A percentile compares a stretch with the other conserved stretches of the same genome.
phyloP scores from a whole-genome alignment of 2,797 vertebrate species.

The Semotilus atromaculatus region DNA sequence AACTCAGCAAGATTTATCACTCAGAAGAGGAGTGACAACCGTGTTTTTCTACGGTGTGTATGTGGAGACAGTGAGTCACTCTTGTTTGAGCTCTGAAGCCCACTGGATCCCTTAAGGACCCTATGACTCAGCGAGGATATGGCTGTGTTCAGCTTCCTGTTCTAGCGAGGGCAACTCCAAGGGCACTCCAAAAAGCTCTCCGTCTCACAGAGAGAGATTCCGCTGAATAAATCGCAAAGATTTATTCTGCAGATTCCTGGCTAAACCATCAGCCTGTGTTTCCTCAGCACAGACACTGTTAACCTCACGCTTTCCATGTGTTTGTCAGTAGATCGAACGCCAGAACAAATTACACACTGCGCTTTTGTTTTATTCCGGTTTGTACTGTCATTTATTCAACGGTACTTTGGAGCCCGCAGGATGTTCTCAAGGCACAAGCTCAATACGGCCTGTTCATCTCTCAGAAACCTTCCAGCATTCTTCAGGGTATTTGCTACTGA shows the following conservation, averaged over 20 bases:
- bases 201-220: background rate
- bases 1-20: background rate
- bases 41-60: background rate
- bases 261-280: constrained; percentile 11
- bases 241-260: background rate
- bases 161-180: constrained; percentile 38
- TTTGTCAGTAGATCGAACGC: constrained; percentile 18
- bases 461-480: constrained; percentile 23
- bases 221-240: constrained; percentile 5
- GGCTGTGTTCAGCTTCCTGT: constrained; percentile 43
- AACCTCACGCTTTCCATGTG: constrained; percentile 18
- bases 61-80: constrained; percentile 25
- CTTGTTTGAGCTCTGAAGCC: constrained; percentile 13
- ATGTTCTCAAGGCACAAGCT: constrained; percentile 7
- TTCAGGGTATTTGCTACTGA: constrained; percentile 23
- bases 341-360: constrained; percentile 21
- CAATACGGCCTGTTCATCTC: constrained; percentile 31
- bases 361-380: constrained; percentile 20
- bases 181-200: constrained; percentile 23
- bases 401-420: background rate
- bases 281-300: constrained; percentile 4
- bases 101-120: constrained; percentile 11
- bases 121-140: constrained; percentile 33
- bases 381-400: background rate
- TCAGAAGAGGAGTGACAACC: background rate